A percentile compares a stretch with the other conserved stretches of the same genome.
phyloP scores from a whole-genome alignment of 2,797 vertebrate species.

The Myripristis jacobus region DNA sequence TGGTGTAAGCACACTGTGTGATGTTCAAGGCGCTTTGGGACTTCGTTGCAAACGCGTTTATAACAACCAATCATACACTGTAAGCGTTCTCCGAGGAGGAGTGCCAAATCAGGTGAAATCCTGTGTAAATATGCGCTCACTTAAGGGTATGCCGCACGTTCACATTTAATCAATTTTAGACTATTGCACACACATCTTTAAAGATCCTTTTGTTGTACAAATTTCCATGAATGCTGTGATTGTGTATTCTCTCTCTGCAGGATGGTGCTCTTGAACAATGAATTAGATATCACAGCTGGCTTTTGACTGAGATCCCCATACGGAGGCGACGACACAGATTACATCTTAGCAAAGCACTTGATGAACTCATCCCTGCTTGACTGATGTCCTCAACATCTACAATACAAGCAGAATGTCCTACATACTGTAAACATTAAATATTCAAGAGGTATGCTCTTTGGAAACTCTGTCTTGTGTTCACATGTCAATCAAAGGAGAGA shows the following conservation, averaged over 20 bases:
- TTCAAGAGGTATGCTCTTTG: neutral
- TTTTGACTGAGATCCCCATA: neutral
- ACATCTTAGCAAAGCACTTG: neutral
- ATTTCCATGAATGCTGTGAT: neutral
- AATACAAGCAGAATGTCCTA: neutral
- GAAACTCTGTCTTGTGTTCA: constrained; percentile 6
- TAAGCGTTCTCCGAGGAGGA: neutral
- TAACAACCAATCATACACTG: constrained; percentile 12
- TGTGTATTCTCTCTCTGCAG: neutral
- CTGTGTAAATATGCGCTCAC: constrained; percentile 40
- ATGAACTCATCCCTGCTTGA: neutral
- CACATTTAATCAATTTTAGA: constrained; percentile 26
- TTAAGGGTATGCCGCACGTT: constrained; percentile 16
- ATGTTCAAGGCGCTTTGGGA: constrained; percentile 38
- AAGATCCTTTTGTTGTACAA: constrained; percentile 4
- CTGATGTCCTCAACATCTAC: neutral
- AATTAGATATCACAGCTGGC: neutral
- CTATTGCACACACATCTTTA: constrained; percentile 21
- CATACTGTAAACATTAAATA: constrained; percentile 7
- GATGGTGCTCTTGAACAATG: neutral
- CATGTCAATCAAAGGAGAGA: neutral
- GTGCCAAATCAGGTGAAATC: constrained; percentile 19
- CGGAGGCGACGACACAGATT: neutral
- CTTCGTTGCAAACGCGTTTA: neutral
- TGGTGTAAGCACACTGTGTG: constrained; percentile 21